These are phyloP conservation scores for Delia radicum DNA, from an alignment of 1,140 invertebrate species.

Conservation along the genomic window DNA sequence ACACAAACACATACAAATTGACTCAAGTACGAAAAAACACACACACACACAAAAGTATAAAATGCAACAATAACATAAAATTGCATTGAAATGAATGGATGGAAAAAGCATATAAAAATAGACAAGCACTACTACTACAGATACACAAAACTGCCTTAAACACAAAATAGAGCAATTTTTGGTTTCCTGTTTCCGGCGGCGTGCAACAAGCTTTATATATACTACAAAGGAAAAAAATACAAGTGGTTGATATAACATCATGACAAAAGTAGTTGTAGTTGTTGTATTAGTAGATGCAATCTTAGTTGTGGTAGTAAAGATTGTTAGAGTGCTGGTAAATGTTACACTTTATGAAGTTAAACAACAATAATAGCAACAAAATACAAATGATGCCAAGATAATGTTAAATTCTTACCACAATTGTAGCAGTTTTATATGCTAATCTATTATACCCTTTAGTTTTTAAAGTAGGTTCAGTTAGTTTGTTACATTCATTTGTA, in stretches of 20 bases:
- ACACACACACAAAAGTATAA: neutral
- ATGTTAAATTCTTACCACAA: neutral
- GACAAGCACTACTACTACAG: neutral
- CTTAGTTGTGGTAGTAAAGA: neutral
- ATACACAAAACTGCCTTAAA: neutral
- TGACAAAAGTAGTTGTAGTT: neutral
- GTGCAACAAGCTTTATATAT: slow-evolving; percentile 16
- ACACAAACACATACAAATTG: neutral
- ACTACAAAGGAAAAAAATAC: neutral
- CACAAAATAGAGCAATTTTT: slow-evolving; percentile 19
- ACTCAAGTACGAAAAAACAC: too few species aligned
- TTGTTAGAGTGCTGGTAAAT: too few species aligned
- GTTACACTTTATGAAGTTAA: neutral
- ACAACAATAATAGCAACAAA: neutral
- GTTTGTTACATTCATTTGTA: too few species aligned
- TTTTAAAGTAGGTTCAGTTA: too few species aligned
- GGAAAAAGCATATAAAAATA: neutral
- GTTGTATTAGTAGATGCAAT: neutral
- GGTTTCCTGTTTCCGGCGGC: slow-evolving; percentile 15
- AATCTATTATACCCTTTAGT: too few species aligned
- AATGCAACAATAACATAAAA: neutral
- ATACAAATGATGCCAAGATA: neutral
- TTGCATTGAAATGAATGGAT: neutral
- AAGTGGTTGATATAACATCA: neutral
- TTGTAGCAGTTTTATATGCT: neutral